A percentile compares a stretch with the other conserved stretches of the same genome.
These are phyloP conservation scores for Pristis pectinata DNA, from an alignment of 2,797 vertebrate species.

Conservation along the genomic window DNA sequence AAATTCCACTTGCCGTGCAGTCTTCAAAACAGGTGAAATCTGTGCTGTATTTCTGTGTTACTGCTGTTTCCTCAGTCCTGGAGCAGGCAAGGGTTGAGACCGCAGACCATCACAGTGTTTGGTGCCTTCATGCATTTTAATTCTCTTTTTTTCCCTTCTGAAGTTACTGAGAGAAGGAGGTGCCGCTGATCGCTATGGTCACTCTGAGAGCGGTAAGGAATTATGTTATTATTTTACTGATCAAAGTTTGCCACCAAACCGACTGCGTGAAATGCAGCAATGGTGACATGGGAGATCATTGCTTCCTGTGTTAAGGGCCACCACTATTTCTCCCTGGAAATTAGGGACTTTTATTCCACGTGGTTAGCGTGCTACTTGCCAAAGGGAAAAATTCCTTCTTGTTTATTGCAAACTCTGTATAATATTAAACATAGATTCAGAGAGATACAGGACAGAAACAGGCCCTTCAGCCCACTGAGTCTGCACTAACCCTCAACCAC, in stretches of 20 bases:
- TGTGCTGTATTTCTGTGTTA: background rate
- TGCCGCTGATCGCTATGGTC: constrained; percentile 50
- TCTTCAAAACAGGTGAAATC: background rate
- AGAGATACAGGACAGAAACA: too few relatives aligned
- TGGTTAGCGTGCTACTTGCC: too few relatives aligned
- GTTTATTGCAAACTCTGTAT: too few relatives aligned
- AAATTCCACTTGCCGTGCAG: background rate
- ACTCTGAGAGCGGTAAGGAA: constrained; percentile 60
- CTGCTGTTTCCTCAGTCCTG: constrained; percentile 39
- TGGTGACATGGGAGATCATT: background rate
- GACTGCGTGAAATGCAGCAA: background rate
- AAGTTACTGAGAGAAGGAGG: constrained; percentile 33
- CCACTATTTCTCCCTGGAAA: background rate
- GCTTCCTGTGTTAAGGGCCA: background rate
- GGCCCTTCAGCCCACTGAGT: too few relatives aligned
- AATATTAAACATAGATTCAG: too few relatives aligned
- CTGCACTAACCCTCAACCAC: too few relatives aligned
- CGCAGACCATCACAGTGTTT: background rate
- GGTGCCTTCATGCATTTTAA: background rate
- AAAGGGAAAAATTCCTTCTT: too few relatives aligned
- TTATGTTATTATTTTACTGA: background rate
- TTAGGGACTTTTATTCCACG: background rate
- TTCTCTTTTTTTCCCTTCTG: background rate
- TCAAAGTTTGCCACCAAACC: background rate
- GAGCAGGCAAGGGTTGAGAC: constrained; percentile 35